Evolutionary conservation across 2,113 vertebrate species (phyloP).

Genomic region (Danionella cerebrum): DNA sequence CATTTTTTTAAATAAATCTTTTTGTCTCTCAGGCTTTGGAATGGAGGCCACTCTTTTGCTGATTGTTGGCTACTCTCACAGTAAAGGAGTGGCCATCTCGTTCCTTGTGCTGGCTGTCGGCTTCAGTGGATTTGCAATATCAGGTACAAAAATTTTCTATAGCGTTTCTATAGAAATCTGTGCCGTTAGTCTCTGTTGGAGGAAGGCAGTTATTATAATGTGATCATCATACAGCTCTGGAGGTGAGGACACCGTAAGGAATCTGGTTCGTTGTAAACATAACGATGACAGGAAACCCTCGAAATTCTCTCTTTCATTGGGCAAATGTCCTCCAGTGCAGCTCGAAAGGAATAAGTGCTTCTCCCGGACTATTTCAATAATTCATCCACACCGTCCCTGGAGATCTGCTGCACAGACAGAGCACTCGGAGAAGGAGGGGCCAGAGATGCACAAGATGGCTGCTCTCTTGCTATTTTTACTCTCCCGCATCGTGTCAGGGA

Average conservation of each 20-base stretch:
- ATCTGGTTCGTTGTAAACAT: no score
- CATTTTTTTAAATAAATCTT: no score
- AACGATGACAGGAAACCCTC: no score
- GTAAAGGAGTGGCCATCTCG: constrained; percentile 90
- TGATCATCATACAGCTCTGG: no score
- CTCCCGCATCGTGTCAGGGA: constrained; percentile 24
- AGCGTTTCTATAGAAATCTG: no score
- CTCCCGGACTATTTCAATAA: constrained; percentile 64
- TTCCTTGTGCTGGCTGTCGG: constrained; percentile 95
- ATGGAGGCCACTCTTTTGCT: constrained; percentile 96
- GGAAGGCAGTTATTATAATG: neutral
- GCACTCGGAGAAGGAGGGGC: constrained; percentile 49
- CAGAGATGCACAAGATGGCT: constrained; percentile 37
- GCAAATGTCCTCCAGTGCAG: neutral
- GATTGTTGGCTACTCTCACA: constrained; percentile 94
- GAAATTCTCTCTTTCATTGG: neutral
- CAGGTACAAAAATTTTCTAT: no score
- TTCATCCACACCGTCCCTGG: constrained; percentile 58
- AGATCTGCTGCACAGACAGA: constrained; percentile 53
- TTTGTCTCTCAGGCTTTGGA: constrained; percentile 78
- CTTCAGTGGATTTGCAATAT: constrained; percentile 98
- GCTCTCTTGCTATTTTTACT: constrained; percentile 35
- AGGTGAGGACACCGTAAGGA: no score
- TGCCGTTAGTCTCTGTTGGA: no score
- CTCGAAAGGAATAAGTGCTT: constrained; percentile 32